A percentile compares a stretch with the other conserved stretches of the same genome.
Conservation (phyloP, 2,797 vertebrate genomes). For the Australoheros facetus region DNA sequence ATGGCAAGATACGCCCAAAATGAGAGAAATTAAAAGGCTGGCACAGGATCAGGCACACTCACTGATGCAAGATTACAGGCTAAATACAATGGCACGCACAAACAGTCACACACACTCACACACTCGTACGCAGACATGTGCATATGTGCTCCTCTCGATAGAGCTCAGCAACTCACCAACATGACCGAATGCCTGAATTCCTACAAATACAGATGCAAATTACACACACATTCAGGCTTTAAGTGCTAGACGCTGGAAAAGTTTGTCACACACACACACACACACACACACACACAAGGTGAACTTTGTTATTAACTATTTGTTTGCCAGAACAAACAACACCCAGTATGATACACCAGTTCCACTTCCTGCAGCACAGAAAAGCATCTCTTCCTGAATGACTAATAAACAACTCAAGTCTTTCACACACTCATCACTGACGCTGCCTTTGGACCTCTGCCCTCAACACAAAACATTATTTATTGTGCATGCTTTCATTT, state of each 20-base stretch:
- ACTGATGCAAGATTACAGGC: slow-evolving; percentile 69
- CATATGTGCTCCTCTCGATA: slow-evolving; percentile 27
- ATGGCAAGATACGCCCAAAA: slow-evolving; percentile 62
- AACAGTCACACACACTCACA: slow-evolving; percentile 18
- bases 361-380: slow-evolving; percentile 35
- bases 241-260: slow-evolving; percentile 35
- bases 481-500: slow-evolving; percentile 9
- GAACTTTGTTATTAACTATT: slow-evolving; percentile 59
- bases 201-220: slow-evolving; percentile 28
- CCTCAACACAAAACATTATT: background rate
- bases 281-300: slow-evolving; percentile 29
- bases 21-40: slow-evolving; percentile 68
- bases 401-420: slow-evolving; percentile 28
- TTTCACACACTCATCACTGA: slow-evolving; percentile 15
- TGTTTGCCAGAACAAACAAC: slow-evolving; percentile 28
- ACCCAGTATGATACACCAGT: slow-evolving; percentile 19
- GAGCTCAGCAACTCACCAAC: slow-evolving; percentile 40
- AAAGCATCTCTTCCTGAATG: slow-evolving; percentile 43
- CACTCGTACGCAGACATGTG: background rate
- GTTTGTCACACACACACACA: slow-evolving; percentile 32
- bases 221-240: background rate
- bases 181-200: slow-evolving; percentile 36
- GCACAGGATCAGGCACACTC: slow-evolving; percentile 57
- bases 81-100: slow-evolving; percentile 47
- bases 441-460: slow-evolving; percentile 20